Percentiles rank a stretch among this genome's conserved stretches.
Conservation (phyloP, 2,888 invertebrate species). For the Pemphredon lugubris region DNA sequence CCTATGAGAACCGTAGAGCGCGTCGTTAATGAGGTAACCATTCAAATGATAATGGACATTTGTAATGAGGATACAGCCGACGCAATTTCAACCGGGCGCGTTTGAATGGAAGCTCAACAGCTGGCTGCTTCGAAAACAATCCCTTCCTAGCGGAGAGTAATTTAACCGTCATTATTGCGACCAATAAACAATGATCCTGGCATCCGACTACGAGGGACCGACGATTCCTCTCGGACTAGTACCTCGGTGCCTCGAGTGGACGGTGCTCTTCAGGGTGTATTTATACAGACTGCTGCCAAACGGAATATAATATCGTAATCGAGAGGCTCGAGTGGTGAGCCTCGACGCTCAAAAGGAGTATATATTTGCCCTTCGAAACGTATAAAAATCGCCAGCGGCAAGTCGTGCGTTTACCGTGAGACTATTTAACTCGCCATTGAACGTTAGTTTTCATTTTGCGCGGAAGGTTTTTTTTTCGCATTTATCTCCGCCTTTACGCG, state of each 20-base stretch:
- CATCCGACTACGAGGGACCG: conserved; percentile 16
- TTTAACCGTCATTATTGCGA: conserved; percentile 46
- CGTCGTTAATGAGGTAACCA: conserved; percentile 31
- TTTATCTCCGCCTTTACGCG: no score
- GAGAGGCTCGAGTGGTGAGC: conserved; percentile 8
- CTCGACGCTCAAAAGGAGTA: conserved; percentile 24
- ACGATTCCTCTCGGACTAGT: conserved; percentile 18
- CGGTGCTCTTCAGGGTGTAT: conserved; percentile 35
- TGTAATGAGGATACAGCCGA: conserved; percentile 24
- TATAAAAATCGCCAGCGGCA: no score
- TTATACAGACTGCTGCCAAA: conserved; percentile 27
- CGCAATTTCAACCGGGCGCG: conserved; percentile 31
- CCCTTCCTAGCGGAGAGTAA: conserved; percentile 35
- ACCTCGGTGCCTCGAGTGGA: conserved; percentile 28
- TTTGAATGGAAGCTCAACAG: conserved; percentile 36
- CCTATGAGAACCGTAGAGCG: neutral
- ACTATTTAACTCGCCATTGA: no score
- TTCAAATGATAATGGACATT: conserved; percentile 42
- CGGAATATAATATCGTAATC: conserved; percentile 22
- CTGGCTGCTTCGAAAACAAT: conserved; percentile 49
- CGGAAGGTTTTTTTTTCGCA: no score
- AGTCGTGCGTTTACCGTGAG: no score
- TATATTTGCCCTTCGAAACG: conserved; percentile 27
- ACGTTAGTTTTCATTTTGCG: no score
- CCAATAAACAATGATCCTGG: conserved; percentile 48